Percentiles rank a stretch among this genome's conserved stretches.
Conservation (phyloP, 2,888 invertebrate species). For the Cylloceria caligata region DNA sequence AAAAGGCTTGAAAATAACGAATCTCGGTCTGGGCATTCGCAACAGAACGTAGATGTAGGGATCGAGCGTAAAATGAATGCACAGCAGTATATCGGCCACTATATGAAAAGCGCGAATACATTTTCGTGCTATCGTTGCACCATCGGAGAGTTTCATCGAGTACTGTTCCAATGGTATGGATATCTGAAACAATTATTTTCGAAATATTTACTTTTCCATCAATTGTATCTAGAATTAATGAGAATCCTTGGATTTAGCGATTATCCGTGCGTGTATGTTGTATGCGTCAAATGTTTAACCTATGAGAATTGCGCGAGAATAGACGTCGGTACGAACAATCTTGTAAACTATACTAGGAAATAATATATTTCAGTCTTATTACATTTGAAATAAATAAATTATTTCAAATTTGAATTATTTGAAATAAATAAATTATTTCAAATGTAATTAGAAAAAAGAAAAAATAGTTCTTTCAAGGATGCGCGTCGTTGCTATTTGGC, state of each 20-base stretch:
- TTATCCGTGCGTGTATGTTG: not conserved
- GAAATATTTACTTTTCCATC: not conserved
- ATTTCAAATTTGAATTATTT: too few relatives aligned
- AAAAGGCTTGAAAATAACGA: slow-evolving; percentile 80
- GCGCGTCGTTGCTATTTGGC: too few relatives aligned
- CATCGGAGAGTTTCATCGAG: slow-evolving; percentile 72
- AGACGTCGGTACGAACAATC: too few relatives aligned
- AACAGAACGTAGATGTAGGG: slow-evolving; percentile 93
- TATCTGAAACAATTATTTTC: slow-evolving; percentile 85
- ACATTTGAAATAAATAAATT: too few relatives aligned
- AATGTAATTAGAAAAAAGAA: too few relatives aligned
- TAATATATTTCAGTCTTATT: too few relatives aligned
- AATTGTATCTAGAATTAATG: not conserved
- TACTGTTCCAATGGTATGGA: slow-evolving; percentile 88
- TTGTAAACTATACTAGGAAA: too few relatives aligned
- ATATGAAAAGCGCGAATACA: slow-evolving; percentile 85
- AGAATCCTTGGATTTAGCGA: not conserved
- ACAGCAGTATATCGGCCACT: slow-evolving; percentile 91
- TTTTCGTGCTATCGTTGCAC: slow-evolving; percentile 70
- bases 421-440: too few relatives aligned
- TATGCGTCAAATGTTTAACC: too few relatives aligned
- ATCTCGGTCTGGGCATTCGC: slow-evolving; percentile 84
- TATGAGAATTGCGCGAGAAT: too few relatives aligned
- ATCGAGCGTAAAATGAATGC: slow-evolving; percentile 93
- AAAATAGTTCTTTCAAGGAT: too few relatives aligned